phyloP scores from a whole-genome alignment of 2,113 vertebrate species.

The Clarias batrachus region DNA sequence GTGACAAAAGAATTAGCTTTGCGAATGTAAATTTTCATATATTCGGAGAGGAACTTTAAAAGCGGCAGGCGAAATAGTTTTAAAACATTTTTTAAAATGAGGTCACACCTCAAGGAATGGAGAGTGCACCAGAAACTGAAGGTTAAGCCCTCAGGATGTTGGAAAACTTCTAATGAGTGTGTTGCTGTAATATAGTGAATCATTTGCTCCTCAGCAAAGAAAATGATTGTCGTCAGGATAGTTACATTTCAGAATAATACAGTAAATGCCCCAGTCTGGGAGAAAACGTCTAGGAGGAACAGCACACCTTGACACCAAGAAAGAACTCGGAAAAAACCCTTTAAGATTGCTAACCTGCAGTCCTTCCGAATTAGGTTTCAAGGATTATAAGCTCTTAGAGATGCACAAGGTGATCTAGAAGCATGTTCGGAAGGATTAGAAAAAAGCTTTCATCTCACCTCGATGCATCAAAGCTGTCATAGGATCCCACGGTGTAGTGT shows the following conservation, averaged over 20 bases:
- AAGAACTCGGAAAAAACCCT: not conserved
- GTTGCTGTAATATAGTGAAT: not conserved
- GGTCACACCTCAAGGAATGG: not conserved
- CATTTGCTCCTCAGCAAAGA: not conserved
- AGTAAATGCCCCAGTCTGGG: not conserved
- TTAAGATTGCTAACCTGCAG: not conserved
- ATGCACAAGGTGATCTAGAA: not conserved
- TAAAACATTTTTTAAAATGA: not conserved
- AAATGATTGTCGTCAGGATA: not conserved
- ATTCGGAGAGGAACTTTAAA: not conserved
- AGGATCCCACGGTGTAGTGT: slow-evolving; percentile 89
- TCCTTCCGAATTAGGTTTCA: not conserved
- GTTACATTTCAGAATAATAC: not conserved
- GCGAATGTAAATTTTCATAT: not conserved
- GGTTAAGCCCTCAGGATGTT: not conserved
- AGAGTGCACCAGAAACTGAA: not conserved
- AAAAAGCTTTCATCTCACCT: slow-evolving; percentile 72
- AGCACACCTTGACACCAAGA: slow-evolving; percentile 5
- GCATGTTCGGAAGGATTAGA: slow-evolving; percentile 8
- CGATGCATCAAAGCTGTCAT: slow-evolving; percentile 86
- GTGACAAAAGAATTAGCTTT: slow-evolving; percentile 6
- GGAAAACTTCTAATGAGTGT: not conserved
- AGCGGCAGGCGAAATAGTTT: not conserved
- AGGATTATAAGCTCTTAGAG: not conserved
- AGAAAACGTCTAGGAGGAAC: not conserved